These are phyloP conservation scores for Alethe diademata DNA, from an alignment of 2,113 vertebrate genomes.

Conservation along the genomic window DNA sequence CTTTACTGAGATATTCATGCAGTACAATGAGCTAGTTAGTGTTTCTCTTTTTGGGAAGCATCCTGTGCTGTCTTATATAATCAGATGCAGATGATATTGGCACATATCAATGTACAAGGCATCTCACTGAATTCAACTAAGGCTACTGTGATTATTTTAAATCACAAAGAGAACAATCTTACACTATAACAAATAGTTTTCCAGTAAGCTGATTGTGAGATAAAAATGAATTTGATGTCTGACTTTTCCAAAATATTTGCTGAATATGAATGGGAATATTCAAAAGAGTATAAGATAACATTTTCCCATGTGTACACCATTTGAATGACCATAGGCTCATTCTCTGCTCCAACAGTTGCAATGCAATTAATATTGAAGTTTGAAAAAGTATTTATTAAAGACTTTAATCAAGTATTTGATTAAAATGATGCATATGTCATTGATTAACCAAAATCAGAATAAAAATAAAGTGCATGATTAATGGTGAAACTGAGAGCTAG, in stretches of 20 bases:
- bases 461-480: slow-evolving; percentile 19
- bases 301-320: not conserved
- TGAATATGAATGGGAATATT: not conserved
- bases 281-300: not conserved
- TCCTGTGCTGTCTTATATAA: not conserved
- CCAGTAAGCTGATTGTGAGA: not conserved
- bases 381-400: slow-evolving; percentile 8
- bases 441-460: slow-evolving; percentile 34
- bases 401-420: slow-evolving; percentile 25
- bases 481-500: not conserved
- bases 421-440: slow-evolving; percentile 12
- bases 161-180: not conserved
- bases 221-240: not conserved
- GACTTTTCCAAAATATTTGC: not conserved
- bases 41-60: not conserved
- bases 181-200: not conserved
- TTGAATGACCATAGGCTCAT: not conserved
- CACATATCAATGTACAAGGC: not conserved
- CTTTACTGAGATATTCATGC: not conserved
- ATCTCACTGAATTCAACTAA: not conserved
- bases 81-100: not conserved
- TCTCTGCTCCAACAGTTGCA: not conserved
- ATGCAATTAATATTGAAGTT: not conserved
- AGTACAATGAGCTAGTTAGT: not conserved
- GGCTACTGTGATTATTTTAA: not conserved